phyloP scores from a whole-genome alignment of 1,140 invertebrate genomes.

The Colletes latitarsis region DNA sequence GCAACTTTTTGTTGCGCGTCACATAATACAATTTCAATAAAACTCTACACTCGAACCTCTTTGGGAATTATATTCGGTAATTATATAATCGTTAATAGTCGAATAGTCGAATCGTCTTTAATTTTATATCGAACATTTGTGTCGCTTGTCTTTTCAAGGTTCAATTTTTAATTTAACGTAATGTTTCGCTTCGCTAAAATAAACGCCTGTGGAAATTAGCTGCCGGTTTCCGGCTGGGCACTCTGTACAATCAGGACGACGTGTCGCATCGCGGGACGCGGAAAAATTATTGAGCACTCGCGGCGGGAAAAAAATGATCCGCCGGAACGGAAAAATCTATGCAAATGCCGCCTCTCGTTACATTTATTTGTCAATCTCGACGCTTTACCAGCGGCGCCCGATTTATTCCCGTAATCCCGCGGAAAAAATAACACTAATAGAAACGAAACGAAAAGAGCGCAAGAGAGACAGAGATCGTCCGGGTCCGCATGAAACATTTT shows the following conservation, averaged over 20 bases:
- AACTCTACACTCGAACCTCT: too few species aligned
- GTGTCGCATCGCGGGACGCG: neutral
- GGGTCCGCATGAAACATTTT: slow-evolving; percentile 22
- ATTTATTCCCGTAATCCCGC: slow-evolving; percentile 31
- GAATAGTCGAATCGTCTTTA: too few species aligned
- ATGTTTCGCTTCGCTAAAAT: too few species aligned
- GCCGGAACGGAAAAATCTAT: neutral
- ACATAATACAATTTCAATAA: too few species aligned
- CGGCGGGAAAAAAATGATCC: neutral
- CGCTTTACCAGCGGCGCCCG: neutral
- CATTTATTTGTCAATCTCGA: slow-evolving; percentile 19
- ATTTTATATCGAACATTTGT: too few species aligned
- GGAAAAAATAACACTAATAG: slow-evolving; percentile 25
- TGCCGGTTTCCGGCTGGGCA: neutral
- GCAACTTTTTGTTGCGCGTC: too few species aligned
- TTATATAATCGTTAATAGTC: too few species aligned
- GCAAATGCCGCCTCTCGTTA: neutral
- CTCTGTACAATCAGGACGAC: neutral
- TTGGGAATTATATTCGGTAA: too few species aligned
- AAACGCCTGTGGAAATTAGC: too few species aligned
- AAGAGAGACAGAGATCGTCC: neutral
- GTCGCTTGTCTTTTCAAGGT: too few species aligned
- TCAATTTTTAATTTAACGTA: too few species aligned
- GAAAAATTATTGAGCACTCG: neutral
- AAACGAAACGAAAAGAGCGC: neutral